Conservation (phyloP, 1,140 invertebrate species). For the Drusus annulatus region DNA sequence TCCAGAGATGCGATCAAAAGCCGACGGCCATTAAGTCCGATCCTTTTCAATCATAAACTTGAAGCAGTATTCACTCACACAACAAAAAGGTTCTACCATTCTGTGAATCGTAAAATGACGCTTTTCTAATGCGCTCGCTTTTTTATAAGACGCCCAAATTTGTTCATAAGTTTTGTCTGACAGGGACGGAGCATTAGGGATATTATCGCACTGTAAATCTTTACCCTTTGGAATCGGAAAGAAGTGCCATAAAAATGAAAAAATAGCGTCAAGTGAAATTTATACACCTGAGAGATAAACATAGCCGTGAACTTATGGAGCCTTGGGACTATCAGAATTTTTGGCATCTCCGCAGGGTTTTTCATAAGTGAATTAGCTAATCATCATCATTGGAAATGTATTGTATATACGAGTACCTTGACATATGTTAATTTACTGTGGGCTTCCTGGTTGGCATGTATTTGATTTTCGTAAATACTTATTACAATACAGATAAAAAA, state of each 20-base stretch:
- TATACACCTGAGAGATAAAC: constrained; percentile 23
- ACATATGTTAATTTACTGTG: no score
- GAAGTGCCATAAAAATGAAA: constrained; percentile 30
- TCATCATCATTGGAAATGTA: no score
- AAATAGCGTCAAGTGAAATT: constrained; percentile 33
- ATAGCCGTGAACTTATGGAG: not conserved
- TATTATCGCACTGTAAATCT: constrained; percentile 48
- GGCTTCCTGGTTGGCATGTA: no score
- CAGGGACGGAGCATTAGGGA: constrained; percentile 18
- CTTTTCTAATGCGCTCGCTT: not conserved
- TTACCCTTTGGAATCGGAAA: constrained; percentile 38
- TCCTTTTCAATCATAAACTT: not conserved
- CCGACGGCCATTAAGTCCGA: constrained; percentile 42
- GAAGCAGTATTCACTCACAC: not conserved
- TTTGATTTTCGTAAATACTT: no score
- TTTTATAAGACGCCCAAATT: not conserved
- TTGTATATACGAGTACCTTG: no score
- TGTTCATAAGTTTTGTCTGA: not conserved
- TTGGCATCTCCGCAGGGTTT: no score
- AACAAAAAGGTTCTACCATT: not conserved
- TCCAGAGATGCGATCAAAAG: constrained; percentile 40
- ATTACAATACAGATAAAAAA: no score
- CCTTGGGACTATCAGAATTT: not conserved
- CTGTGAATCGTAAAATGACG: no score
- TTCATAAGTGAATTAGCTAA: no score